These are phyloP conservation scores for Ecliptopera silaceata DNA, from an alignment of 2,888 invertebrate genomes.

Conservation along the genomic window DNA sequence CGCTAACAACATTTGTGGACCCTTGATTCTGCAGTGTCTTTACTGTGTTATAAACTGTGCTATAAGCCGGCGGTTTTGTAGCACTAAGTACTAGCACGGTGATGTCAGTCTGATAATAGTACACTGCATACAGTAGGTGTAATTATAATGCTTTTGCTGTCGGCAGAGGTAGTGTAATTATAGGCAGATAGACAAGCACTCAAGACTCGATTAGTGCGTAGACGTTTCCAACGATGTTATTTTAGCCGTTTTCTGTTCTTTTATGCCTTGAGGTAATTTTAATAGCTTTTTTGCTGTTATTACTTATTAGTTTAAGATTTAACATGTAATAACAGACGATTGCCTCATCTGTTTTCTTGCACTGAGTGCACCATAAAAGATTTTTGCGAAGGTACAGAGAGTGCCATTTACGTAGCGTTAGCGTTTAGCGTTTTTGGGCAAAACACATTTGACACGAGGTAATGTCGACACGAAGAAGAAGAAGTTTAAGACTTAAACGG, in stretches of 20 bases:
- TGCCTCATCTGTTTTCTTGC: too few species aligned
- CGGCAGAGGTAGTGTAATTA: conserved; percentile 31
- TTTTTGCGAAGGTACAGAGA: too few species aligned
- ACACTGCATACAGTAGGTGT: conserved; percentile 31
- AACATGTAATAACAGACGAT: too few species aligned
- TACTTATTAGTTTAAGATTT: too few species aligned
- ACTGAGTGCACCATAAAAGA: too few species aligned
- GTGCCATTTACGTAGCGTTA: too few species aligned
- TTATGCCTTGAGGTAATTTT: conserved; percentile 12
- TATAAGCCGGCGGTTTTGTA: neutral
- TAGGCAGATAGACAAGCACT: conserved; percentile 27
- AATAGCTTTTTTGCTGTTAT: too few species aligned
- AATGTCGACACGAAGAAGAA: too few species aligned
- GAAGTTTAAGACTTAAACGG: too few species aligned
- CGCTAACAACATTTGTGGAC: too few species aligned
- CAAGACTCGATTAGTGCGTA: conserved; percentile 26
- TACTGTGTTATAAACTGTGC: conserved; percentile 2
- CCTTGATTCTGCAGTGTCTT: neutral
- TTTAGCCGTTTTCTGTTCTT: conserved; percentile 14
- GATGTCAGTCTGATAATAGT: conserved; percentile 51
- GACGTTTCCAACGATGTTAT: conserved; percentile 17
- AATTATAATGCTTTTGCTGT: conserved; percentile 34
- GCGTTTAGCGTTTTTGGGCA: too few species aligned
- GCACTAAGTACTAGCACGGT: conserved; percentile 18
- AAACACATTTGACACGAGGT: too few species aligned